phyloP scores from a whole-genome alignment of 1,140 invertebrate genomes.

The Coptotermes formosanus region DNA sequence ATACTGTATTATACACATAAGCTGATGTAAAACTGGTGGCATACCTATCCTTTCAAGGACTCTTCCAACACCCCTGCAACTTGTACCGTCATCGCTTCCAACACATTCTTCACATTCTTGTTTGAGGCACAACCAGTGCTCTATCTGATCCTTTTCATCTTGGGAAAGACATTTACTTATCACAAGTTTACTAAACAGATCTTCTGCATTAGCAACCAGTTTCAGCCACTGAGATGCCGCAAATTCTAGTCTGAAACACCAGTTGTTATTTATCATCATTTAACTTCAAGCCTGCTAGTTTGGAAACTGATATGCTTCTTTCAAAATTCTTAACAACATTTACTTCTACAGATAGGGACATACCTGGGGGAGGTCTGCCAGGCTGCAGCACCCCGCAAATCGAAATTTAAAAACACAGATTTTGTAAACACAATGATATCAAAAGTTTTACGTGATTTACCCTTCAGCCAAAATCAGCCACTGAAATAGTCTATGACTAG shows the following conservation, averaged over 20 bases:
- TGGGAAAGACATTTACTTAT: slow-evolving; percentile 60
- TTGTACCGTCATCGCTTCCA: slow-evolving; percentile 52
- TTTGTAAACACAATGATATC: too few relatives aligned
- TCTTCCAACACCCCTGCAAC: slow-evolving; percentile 55
- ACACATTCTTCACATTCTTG: slow-evolving; percentile 83
- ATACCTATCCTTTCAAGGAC: slow-evolving; percentile 57
- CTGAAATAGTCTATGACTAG: too few relatives aligned
- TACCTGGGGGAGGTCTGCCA: too few relatives aligned
- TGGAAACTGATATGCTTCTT: background rate
- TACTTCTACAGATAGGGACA: too few relatives aligned
- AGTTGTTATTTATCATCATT: background rate
- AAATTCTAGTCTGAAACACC: slow-evolving; percentile 60
- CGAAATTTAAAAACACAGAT: too few relatives aligned
- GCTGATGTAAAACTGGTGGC: background rate
- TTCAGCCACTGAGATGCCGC: slow-evolving; percentile 79
- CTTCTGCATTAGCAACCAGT: slow-evolving; percentile 77
- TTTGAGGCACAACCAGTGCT: slow-evolving; percentile 79
- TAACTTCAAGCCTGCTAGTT: background rate
- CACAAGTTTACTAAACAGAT: slow-evolving; percentile 70
- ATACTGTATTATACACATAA: too few relatives aligned
- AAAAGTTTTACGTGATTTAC: too few relatives aligned
- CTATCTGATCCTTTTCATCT: slow-evolving; percentile 72
- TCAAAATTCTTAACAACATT: too few relatives aligned
- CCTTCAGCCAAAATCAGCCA: too few relatives aligned
- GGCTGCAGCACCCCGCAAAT: too few relatives aligned